phyloP scores from a whole-genome alignment of 2,113 vertebrate genomes.

The Cricetomys ansorgei region DNA sequence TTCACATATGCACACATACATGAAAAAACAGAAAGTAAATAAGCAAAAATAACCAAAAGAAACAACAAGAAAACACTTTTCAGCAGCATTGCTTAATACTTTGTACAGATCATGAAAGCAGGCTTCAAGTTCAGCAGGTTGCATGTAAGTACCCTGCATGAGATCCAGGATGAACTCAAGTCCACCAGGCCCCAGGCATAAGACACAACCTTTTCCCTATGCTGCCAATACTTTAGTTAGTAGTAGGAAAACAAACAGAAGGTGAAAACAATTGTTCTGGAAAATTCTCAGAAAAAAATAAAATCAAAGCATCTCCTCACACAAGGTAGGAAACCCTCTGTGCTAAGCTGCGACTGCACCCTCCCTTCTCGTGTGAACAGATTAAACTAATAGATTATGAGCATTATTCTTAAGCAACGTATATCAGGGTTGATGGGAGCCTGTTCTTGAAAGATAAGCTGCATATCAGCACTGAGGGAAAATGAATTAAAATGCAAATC shows the following conservation, averaged over 20 bases:
- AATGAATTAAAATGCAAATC: constrained; percentile 85
- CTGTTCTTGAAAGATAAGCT: constrained; percentile 83
- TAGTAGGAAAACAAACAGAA: constrained; percentile 23
- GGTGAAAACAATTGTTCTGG: neutral
- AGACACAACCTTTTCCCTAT: neutral
- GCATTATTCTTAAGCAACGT: constrained; percentile 79
- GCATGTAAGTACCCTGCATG: neutral
- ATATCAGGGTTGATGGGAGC: constrained; percentile 80
- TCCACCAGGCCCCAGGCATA: neutral
- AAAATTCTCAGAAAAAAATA: neutral
- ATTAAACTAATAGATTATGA: constrained; percentile 82
- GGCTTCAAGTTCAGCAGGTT: neutral
- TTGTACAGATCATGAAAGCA: neutral
- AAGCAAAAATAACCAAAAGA: neutral
- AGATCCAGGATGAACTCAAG: neutral
- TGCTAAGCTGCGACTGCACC: constrained; percentile 5
- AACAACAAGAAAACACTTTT: neutral
- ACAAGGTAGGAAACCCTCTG: neutral
- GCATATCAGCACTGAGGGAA: constrained; percentile 78
- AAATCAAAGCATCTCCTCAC: neutral
- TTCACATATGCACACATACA: neutral
- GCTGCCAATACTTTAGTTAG: neutral
- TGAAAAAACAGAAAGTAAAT: neutral
- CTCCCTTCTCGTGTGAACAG: constrained; percentile 70
- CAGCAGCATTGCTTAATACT: neutral